A percentile compares a stretch with the other conserved stretches of the same genome.
Conservation (phyloP, 2,113 vertebrate genomes). For the Vidua macroura region DNA sequence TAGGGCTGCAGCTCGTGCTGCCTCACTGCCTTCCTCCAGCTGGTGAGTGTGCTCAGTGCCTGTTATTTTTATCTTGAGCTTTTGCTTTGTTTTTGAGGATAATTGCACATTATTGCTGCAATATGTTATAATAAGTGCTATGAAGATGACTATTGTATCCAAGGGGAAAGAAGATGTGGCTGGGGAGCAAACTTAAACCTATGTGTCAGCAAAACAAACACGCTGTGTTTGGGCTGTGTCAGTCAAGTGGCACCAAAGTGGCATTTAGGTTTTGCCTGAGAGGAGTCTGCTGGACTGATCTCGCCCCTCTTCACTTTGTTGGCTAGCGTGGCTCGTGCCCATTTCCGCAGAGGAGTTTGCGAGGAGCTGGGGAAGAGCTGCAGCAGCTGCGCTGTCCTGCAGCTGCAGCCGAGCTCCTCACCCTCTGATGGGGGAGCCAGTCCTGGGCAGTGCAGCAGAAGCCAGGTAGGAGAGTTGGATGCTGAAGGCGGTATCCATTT, state of each 20-base stretch:
- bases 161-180: slow-evolving; percentile 48
- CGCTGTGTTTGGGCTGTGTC: background rate
- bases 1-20: background rate
- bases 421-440: rapidly evolving
- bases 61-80: slow-evolving; percentile 66
- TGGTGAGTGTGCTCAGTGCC: slow-evolving; percentile 50
- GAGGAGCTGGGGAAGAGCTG: background rate
- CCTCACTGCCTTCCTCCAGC: slow-evolving; percentile 26
- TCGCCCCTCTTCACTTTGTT: background rate
- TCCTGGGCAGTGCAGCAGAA: background rate
- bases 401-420: background rate
- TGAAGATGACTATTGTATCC: slow-evolving; percentile 49
- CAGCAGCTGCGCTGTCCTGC: rapidly evolving
- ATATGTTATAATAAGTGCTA: slow-evolving; percentile 59
- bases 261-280: background rate
- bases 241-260: slow-evolving; percentile 19
- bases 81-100: slow-evolving; percentile 65
- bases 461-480: background rate
- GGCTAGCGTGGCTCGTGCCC: background rate
- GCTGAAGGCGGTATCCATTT: rapidly evolving
- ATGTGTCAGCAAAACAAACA: slow-evolving; percentile 33
- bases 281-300: background rate
- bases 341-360: rapidly evolving
- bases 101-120: slow-evolving; percentile 57
- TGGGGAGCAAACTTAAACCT: slow-evolving; percentile 33